Evolutionary conservation across 1,140 invertebrate species (phyloP), one percentile per base, ranked within the genome.

Genomic region (Cydia amplana): DNA sequence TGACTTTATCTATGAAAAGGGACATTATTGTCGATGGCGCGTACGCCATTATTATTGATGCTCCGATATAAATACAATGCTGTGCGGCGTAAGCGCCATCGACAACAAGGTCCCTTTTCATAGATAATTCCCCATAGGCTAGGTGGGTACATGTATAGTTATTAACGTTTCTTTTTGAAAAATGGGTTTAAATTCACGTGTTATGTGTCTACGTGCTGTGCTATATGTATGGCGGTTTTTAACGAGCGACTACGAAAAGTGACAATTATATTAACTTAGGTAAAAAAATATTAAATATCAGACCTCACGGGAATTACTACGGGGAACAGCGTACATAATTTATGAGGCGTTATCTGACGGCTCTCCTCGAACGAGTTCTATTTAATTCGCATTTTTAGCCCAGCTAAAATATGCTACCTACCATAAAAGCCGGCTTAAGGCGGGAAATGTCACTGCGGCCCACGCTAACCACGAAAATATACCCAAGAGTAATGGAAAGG

Each of bases 281-380:
- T 60, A 55, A 60, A 60, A 60, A 60, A 7, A 60, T 60, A n/a
- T n/a, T n/a, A n/a, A n/a, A n/a, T 60, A 60, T 23, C 20, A 60
- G 55, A 23, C 9, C 55, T 60, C 9, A 20, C 9, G 20, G 18
- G 55, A 60, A 23, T 60, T 20, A 60, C 55, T 60, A 20, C 7
- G 12, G 20, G 55, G 20, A 60, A 23, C 55, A 10, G 55, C 55
- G 55, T 60, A 60, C 55, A 60, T 60, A 60, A 60, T 60, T 60
- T 60, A 60, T 60, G 55, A 60, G 55, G 55, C 55, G 55, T 60
- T 60, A 60, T 60, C 55, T 60, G 55, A 60, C 55, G 55, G 55
- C 55, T 60, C 20, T 55, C n/a, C 51, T 60, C 6, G 20, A 60
- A 60, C 55, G 55, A 60, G 55, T 60, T 60, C 55, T 23, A 60